Conservation (phyloP, 2,888 invertebrate genomes). For the Cerceris ruficornis region DNA sequence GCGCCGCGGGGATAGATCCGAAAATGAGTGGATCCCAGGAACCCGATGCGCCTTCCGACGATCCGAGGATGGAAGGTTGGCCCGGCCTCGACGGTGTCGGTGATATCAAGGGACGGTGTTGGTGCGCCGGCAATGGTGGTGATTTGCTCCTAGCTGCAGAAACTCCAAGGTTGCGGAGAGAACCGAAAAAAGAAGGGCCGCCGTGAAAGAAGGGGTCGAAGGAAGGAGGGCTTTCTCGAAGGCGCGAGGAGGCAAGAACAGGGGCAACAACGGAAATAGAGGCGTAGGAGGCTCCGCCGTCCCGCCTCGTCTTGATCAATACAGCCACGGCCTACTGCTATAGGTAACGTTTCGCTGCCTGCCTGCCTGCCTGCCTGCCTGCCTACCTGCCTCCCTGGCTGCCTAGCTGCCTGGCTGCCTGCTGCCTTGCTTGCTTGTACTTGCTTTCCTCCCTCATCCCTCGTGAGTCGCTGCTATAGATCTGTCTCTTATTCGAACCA, state of each 20-base stretch:
- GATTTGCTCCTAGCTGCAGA: conserved; percentile 55
- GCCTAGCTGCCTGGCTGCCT: conserved; percentile 41
- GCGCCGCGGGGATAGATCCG: conserved; percentile 68
- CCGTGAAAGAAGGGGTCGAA: conserved; percentile 50
- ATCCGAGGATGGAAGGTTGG: conserved; percentile 46
- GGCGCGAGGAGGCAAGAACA: conserved; percentile 76
- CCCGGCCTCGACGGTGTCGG: conserved; percentile 11
- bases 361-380: conserved; percentile 65
- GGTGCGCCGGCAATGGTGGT: conserved; percentile 47
- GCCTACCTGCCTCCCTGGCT: conserved; percentile 43
- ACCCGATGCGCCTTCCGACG: conserved; percentile 64
- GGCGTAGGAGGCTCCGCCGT: conserved; percentile 78
- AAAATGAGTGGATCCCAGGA: conserved; percentile 71
- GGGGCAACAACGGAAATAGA: conserved; percentile 81
- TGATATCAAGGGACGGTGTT: conserved; percentile 16
- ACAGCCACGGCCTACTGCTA: conserved; percentile 80
- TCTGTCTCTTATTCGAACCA: conserved; percentile 79
- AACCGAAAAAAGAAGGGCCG: conserved; percentile 53
- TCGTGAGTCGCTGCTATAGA: conserved; percentile 73
- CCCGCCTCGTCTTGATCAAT: conserved; percentile 81
- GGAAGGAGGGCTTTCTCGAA: conserved; percentile 71
- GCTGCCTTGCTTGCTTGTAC: conserved; percentile 52
- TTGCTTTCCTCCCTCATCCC: conserved; percentile 66
- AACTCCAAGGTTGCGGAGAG: conserved; percentile 53
- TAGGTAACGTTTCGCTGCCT: conserved; percentile 77